Conservation (phyloP, 2,797 vertebrate genomes). For the Gymnothorax javanicus region DNA sequence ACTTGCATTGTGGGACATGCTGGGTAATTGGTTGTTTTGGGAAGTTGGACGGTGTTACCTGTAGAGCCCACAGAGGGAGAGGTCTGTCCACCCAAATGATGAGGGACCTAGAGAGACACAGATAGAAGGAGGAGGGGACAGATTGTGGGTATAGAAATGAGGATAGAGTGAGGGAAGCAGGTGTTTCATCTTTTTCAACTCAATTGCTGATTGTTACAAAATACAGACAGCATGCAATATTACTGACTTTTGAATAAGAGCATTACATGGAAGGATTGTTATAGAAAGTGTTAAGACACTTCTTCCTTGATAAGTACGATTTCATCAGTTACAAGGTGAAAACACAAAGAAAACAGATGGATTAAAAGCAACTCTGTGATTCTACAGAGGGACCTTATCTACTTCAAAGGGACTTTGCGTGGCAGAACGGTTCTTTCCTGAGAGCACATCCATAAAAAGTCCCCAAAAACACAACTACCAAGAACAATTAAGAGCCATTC, state of each 20-base stretch:
- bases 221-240: background rate
- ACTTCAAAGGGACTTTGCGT: too few relatives aligned
- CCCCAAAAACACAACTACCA: too few relatives aligned
- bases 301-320: background rate
- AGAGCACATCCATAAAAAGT: too few relatives aligned
- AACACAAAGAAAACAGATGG: too few relatives aligned
- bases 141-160: background rate
- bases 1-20: background rate
- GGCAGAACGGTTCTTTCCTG: too few relatives aligned
- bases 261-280: background rate
- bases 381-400: too few relatives aligned
- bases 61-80: slow-evolving; percentile 79
- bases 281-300: background rate
- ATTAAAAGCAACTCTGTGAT: too few relatives aligned
- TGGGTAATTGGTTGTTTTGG: too few relatives aligned
- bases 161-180: background rate
- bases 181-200: background rate
- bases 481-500: too few relatives aligned
- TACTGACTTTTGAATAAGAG: background rate
- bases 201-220: background rate
- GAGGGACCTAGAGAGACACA: slow-evolving; percentile 68
- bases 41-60: slow-evolving; percentile 63
- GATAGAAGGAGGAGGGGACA: background rate
- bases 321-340: background rate
- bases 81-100: slow-evolving; percentile 86